Base-by-base conservation (phyloP, 2,113 vertebrate species). In the Polypterus bichir region DNA sequence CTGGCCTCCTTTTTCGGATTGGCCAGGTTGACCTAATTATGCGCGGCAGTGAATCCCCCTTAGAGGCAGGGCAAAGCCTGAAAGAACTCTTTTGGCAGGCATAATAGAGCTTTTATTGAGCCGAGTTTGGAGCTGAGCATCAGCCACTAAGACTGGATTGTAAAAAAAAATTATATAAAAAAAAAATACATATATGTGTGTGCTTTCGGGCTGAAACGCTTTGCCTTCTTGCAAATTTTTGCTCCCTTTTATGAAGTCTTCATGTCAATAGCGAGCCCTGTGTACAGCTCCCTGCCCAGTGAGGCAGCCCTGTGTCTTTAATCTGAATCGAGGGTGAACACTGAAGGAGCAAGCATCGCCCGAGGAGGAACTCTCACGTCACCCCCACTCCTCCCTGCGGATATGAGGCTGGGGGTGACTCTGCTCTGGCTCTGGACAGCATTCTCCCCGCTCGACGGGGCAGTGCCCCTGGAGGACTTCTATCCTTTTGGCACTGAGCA, bases 391-490 rank as follows among this genome's bases (percentile, higher is more conserved):
- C 27, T 27, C 27, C 27, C 27, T 71, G 74, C 83, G 83, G 74
- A 76, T 76, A 70, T 78, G 79, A 71, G 69, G 71, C 76, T 78
- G 66, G 72, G 63, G 73, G 68, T 67, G 70, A 73, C 78, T 67
- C 71, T 81, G 74, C 64, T 72, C 71, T 79, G 77, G 68, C 63
- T 83, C 66, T 80, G 74, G 67, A 71, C 68, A 64, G 74, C 84
- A 69, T 62, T 81, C 59, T 76, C 65, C 71, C 74, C 85, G 66
- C 77, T 77, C 68, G 71, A 76, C 52, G 72, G 71, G 0, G 79
- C 84, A 45, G 91, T 95, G 69, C 85, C 92, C 47, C 79, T 97
- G 57, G 76, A 86, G 46, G 91, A 92, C 60, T 96, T 98, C 78
- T 98, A 96, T 78, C 92, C 93, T 11, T 97, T 93, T 69, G 93